Evolutionary conservation across 2,888 invertebrate genomes (phyloP).

Genomic region (Prenolepis imparis): DNA sequence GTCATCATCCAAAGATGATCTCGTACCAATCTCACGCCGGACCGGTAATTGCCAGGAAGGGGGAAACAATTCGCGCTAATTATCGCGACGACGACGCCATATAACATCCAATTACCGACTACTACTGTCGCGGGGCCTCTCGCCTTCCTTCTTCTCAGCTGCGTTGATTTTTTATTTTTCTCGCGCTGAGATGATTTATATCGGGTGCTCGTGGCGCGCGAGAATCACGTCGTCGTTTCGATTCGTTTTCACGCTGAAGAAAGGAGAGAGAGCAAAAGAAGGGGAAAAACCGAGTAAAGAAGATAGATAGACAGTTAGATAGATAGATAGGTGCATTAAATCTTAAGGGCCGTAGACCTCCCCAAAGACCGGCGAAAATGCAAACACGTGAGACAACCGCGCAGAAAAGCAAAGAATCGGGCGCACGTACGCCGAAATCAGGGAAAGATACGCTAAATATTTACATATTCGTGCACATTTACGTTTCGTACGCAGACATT

Average conservation of each 20-base stretch:
- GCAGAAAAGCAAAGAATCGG: constrained; percentile 22
- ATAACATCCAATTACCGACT: constrained; percentile 74
- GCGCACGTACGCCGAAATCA: constrained; percentile 2
- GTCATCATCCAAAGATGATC: not conserved
- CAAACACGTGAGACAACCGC: constrained; percentile 31
- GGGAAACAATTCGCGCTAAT: constrained; percentile 78
- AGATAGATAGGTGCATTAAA: constrained; percentile 41
- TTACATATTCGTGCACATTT: constrained; percentile 30
- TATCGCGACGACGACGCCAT: constrained; percentile 68
- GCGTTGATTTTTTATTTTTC: constrained; percentile 55
- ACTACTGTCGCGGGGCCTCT: constrained; percentile 34
- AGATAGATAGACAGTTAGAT: constrained; percentile 41
- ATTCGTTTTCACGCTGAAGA: constrained; percentile 38
- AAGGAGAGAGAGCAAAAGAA: constrained; percentile 31
- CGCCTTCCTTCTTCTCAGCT: constrained; percentile 31
- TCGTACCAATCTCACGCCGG: constrained; percentile 7
- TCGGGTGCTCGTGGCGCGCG: constrained; percentile 46
- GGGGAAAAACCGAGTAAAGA: not conserved
- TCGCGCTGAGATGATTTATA: constrained; percentile 65
- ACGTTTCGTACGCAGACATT: constrained; percentile 27
- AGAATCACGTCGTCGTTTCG: constrained; percentile 40
- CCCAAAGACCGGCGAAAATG: not conserved
- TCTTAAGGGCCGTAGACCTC: constrained; percentile 28
- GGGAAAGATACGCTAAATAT: constrained; percentile 26
- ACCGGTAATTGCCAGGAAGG: constrained; percentile 68